Evolutionary conservation across 2,797 vertebrate species (phyloP), one percentile per base, ranked within the genome.

Genomic region (Sternarchorhynchus goeldii): DNA sequence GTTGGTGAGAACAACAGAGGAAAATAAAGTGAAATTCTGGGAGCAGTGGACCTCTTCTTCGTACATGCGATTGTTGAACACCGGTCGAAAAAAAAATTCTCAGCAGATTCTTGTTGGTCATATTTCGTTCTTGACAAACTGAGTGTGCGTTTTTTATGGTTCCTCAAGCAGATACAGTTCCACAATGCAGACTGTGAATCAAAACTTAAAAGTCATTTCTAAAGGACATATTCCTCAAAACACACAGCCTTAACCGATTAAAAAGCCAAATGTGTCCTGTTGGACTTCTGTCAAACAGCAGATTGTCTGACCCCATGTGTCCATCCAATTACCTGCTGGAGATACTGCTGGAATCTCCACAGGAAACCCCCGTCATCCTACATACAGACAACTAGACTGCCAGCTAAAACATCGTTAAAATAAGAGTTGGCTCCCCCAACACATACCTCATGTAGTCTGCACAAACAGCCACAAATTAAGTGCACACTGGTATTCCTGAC

Each of bases 401-500:
- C 67, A 53, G 67, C 21, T 6, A 25, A 70, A 70, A 69, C 66
- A 68, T 29, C 8, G 14, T 68, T 68, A 50, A 68, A 68, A 56
- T 25, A 70, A 17, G 17, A 70, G 50, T 29, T 70, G 50, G 45
- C 29, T 70, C 67, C 45, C 4, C 56, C 45, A 14, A 31, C 21
- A 56, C 21, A 70, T 70, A 55, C 67, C 7, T 70, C 50, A 70
- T 20, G 17, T n/a, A 18, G 45, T 70, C 45, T 70, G 50, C 50
- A 34, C 67, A 70, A 70, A 70, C 67, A 70, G 32, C 67, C 29
- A 70, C 67, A 32, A 70, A 70, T 70, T 50, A 70, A 45, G 55
- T 56, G 29, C 50, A 17, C 67, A 55, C 45, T 29, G n/a, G 50
- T 25, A 32, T 70, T 70, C 67, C 41, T 68, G 41, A 68, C 39